Evolutionary conservation across 1,140 invertebrate species (phyloP), one percentile per base, ranked within the genome.

Genomic region (Chironomus striatipennis): DNA sequence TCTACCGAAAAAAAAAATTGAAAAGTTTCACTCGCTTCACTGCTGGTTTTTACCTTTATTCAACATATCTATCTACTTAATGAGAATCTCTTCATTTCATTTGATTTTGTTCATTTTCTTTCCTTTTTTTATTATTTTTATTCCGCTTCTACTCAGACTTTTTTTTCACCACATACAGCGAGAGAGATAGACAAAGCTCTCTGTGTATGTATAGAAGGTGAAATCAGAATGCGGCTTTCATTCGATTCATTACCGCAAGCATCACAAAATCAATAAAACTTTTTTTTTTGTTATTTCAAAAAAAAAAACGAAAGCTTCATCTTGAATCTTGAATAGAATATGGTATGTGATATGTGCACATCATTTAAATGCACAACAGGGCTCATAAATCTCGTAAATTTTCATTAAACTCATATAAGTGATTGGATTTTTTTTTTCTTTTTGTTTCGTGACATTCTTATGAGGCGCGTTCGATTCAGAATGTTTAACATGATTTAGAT

Each of bases 171-270:
- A 57, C n/a, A 57, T 12, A 57, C 47, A 57, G 15, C n/a, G 15
- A 47, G 43, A 47, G 12, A 57, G 10, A 57, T 57, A 57, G 47
- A 57, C 47, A 15, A n/a, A 10, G 24, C 5, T 34, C 24, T 34
- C 24, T 34, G 24, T 34, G 24, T 34, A 15, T 57, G 47, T 57
- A 34, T 34, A 34, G 47, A 57, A 57, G 47, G 47, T 57, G 47
- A 57, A 57, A 57, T 57, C 47, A 57, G 12, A 57, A 57, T 57
- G 47, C 47, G 47, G 47, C 47, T 57, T 21, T 70, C n/a, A 9
- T 70, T 70, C 65, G 65, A 70, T 70, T 70, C 65, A 70, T 70
- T 70, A 70, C 65, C 65, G 20, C 65, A 21, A 70, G 65, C 17
- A 21, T 21, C 20, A 18, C 65, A 70, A 70, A 70, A 70, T 70